Evolutionary conservation across 2,888 invertebrate genomes (phyloP), one percentile per base, ranked within the genome.

Genomic region (Rugalucina vietnamica): DNA sequence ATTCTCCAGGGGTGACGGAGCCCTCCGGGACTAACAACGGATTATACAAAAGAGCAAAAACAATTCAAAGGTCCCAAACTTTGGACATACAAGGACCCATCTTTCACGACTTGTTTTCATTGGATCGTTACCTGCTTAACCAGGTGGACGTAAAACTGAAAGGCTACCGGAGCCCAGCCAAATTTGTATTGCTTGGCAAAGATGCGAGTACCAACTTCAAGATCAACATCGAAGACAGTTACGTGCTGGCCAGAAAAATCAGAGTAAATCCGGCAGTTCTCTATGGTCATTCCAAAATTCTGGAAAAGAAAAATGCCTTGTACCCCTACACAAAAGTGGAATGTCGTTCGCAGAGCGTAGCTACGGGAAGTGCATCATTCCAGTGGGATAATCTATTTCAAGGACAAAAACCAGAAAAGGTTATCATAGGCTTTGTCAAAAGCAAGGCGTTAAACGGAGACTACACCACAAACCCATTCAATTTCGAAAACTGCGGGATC

Each of bases 371-470:
- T 21, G 65, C 75, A 10, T 78, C 71, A n/a, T 87, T 84, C 49
- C 76, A 54, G 24, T 81, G 74, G 39, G 81, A 86, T 49, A 86
- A 85, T 43, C 49, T 86, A 60, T 86, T 86, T 57, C 80, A 79
- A 32, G 80, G 81, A 12, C 57, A 78, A 49, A 69, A 76, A 74
- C 80, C 88, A 14, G 73, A 76, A 29, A 50, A 65, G 21, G 49
- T 82, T 0, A 60, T 43, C 39, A 50, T 85, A 36, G 81, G 80
- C 5, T 87, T 87, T 49, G 83, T 81, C 14, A 69, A 85, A 32
- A 76, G 81, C 27, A 79, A 50, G 34, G 81, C 73, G 18, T 43
- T 81, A 21, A 79, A 73, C 36, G 85, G 87, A n/a, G 75, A 73
- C 65, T 83, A 83, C 39, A 70, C 77, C 14, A 54, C 73, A 36